phyloP scores from a whole-genome alignment of 2,888 invertebrate genomes.

The Cephonodes hylas region DNA sequence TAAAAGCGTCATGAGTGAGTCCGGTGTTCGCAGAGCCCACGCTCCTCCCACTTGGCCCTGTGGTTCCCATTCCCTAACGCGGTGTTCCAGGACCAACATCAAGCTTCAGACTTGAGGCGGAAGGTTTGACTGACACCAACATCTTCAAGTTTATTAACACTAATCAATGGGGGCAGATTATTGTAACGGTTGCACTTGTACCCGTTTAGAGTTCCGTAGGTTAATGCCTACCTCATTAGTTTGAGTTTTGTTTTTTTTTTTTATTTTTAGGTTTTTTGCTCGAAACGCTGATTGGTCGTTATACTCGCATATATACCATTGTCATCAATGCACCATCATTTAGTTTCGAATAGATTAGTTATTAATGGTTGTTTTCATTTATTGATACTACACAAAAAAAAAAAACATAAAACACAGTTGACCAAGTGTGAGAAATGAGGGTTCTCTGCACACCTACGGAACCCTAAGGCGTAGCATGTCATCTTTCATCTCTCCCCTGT shows the following conservation, averaged over 20 bases:
- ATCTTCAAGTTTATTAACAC: constrained; percentile 26
- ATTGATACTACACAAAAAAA: neutral
- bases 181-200: constrained; percentile 47
- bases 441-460: constrained; percentile 28
- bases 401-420: neutral
- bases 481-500: constrained; percentile 17
- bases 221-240: neutral
- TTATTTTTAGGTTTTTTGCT: neutral
- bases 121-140: constrained; percentile 63
- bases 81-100: constrained; percentile 77
- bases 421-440: constrained; percentile 11
- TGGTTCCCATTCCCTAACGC: constrained; percentile 83
- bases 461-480: constrained; percentile 34
- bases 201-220: constrained; percentile 22
- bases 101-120: constrained; percentile 72
- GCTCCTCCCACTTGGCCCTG: constrained; percentile 79
- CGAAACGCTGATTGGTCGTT: neutral
- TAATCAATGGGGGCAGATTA: constrained; percentile 35
- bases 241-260: neutral
- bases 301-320: neutral
- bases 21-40: constrained; percentile 77
- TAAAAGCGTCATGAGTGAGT: constrained; percentile 26
- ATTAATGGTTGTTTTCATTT: too few species aligned
- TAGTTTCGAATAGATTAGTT: neutral
- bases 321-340: neutral